Base-by-base conservation (phyloP, 1,140 invertebrate genomes). In the Papilio dardanus region DNA sequence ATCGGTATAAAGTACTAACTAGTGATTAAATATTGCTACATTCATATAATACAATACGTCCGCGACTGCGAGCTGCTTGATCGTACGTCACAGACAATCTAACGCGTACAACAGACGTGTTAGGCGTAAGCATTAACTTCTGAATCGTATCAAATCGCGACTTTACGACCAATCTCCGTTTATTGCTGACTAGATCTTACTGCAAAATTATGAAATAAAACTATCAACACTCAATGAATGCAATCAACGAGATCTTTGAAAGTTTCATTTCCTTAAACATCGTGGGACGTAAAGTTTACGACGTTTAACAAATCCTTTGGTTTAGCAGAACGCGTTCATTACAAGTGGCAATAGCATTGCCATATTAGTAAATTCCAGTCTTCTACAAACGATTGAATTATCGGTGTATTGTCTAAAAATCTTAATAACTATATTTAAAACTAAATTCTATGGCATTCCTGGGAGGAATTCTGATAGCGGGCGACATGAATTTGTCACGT, bases 391-490 rank as follows among this genome's bases (percentile, higher is more conserved):
- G 76, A 54, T 77, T 83, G 79, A 71, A 83, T 77, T 71, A 80
- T 83, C 37, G 66, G 75, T 65, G 71, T 79, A 71, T 78, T 79
- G 75, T 77, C 73, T 77, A 67, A 81, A n/a, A 76, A 82, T 81
- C 81, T 85, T 86, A 88, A 76, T 81, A 69, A 21, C 81, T 89
- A 90, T 74, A 77, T 81, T 88, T 85, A 81, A 76, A 50, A 83
- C 83, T 89, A 88, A 74, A 78, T 75, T 82, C 80, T 86, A 92
- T 90, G 90, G 86, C 88, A 88, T 86, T 88, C 83, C 80, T 82
- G 83, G 83, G 2, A 87, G 83, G 84, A 86, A 87, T 85, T 84
- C 84, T 84, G 83, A 86, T 81, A 88, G 84, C 86, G 83, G 75
- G 84, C 85, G 84, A 89, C 86, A 85, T 81, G 79, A 87, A 83